phyloP scores from a whole-genome alignment of 2,888 invertebrate species.

The Corbicula japonica region DNA sequence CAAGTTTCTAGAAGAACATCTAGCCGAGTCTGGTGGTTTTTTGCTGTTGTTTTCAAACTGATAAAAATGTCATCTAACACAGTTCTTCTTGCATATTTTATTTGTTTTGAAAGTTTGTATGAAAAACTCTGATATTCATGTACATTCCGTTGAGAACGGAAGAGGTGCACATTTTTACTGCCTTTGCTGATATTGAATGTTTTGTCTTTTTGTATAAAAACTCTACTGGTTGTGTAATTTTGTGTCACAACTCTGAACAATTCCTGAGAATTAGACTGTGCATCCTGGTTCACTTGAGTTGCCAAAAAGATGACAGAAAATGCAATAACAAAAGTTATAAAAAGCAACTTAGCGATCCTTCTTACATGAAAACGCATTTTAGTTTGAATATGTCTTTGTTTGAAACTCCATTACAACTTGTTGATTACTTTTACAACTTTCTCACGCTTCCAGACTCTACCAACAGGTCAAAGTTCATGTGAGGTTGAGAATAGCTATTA shows the following conservation, averaged over 20 bases:
- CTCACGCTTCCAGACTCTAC: slow-evolving; percentile 28
- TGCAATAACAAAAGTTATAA: slow-evolving; percentile 6
- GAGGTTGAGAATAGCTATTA: slow-evolving; percentile 8
- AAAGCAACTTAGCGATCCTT: slow-evolving; percentile 21
- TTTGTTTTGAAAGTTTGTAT: too few species aligned
- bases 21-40: slow-evolving; percentile 94
- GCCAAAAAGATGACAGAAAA: too few species aligned
- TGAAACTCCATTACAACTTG: slow-evolving; percentile 27
- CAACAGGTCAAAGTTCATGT: slow-evolving; percentile 20
- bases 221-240: too few species aligned
- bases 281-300: too few species aligned
- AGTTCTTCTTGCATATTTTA: too few species aligned
- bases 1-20: slow-evolving; percentile 97
- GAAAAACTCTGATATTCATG: too few species aligned
- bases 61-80: slow-evolving; percentile 92
- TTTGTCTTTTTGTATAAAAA: too few species aligned
- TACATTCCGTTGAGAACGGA: too few species aligned
- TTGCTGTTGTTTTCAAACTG: slow-evolving; percentile 97
- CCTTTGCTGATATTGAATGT: too few species aligned
- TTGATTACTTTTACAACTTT: slow-evolving; percentile 35
- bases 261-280: too few species aligned
- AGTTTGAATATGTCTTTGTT: not conserved
- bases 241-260: too few species aligned
- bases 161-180: too few species aligned
- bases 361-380: slow-evolving; percentile 37